Evolutionary conservation across 2,888 invertebrate genomes (phyloP), one percentile per base, ranked within the genome.

Genomic region (Ommatoiulus sabulosus): DNA sequence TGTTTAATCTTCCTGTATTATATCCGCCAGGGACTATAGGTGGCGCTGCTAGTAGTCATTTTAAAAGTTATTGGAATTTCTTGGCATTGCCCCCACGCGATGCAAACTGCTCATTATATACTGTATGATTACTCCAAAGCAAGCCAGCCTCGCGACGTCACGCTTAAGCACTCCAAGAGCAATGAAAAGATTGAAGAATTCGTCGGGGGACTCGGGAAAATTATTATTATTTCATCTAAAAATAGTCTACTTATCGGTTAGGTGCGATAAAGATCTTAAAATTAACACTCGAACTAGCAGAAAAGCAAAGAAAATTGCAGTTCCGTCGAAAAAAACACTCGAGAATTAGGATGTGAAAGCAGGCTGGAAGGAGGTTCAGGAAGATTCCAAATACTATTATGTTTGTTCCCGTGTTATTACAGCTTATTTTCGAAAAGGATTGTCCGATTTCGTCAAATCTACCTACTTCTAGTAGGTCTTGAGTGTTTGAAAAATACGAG

Each of bases 301-400:
- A 72, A 72, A 72, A 72, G 72, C 72, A 72, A 72, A 20, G 72
- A 24, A 24, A 63, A 72, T 72, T 72, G 72, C 72, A 72, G 72
- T 72, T 72, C 72, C 72, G 5, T 24, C 24, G 24, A 24, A 72
- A 72, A 24, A 24, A 72, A 72, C 72, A 20, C 72, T 72, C 24
- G 72, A 72, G 24, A 72, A 72, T 63, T 63, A 72, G 8, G 24
- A 72, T 8, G 24, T 63, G 6, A 17, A n/a, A n/a, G 17, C 63
- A 63, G 63, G 63, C 7, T 63, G 72, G 72, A 24, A 72, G 24
- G 10, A 52, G 52, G 52, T 52, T 52, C 12, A 52, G 52, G 52
- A 52, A 72, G 20, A 24, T 72, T 72, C 72, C 72, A 20, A 24
- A 72, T 24, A 5, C 1, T 72, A 24, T 10, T 1, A 72, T 72